Conservation (phyloP, 2,113 vertebrate genomes). For the Protobothrops mucrosquamatus region DNA sequence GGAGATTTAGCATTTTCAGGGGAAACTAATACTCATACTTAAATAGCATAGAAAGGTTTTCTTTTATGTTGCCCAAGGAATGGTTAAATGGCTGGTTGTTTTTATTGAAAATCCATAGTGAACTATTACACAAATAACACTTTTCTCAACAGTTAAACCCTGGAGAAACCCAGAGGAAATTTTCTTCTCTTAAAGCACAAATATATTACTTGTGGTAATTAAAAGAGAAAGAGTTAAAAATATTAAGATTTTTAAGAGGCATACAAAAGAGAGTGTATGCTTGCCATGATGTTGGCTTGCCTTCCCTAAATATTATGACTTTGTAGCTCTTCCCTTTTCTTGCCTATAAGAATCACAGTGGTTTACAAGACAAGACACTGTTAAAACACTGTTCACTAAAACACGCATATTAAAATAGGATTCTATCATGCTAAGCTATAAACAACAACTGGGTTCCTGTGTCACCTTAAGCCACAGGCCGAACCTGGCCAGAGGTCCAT, state of each 20-base stretch:
- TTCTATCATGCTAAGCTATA: neutral
- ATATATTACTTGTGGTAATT: neutral
- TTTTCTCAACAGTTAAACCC: neutral
- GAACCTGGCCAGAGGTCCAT: neutral
- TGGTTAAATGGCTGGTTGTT: neutral
- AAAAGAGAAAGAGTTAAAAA: neutral
- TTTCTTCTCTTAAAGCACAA: neutral
- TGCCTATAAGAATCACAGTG: neutral
- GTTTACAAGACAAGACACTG: neutral
- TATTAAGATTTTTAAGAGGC: neutral
- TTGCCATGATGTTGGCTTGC: neutral
- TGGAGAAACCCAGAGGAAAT: neutral
- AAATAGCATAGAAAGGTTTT: neutral
- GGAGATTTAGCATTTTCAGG: neutral
- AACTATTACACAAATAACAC: neutral
- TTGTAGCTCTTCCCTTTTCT: neutral
- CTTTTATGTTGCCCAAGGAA: neutral
- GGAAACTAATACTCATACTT: neutral
- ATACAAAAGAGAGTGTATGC: neutral
- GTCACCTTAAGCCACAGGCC: neutral
- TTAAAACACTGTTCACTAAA: neutral
- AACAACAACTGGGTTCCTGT: neutral
- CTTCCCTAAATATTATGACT: neutral
- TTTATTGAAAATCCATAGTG: neutral
- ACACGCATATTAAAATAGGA: neutral